Evolutionary conservation across 2,797 vertebrate species (phyloP).

Genomic region (Otolemur crassicaudatus): DNA sequence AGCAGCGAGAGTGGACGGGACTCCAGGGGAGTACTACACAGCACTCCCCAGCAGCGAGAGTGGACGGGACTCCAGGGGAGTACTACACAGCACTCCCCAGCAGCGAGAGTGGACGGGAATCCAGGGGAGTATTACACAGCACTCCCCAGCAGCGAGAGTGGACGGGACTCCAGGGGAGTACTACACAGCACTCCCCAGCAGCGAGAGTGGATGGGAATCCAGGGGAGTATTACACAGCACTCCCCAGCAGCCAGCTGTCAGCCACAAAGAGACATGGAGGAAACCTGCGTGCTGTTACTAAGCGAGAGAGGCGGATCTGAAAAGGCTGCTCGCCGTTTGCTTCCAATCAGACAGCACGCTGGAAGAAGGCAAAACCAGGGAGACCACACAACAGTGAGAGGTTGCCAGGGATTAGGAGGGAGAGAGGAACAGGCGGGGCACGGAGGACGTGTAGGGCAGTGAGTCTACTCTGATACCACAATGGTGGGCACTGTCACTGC

Average conservation of each 20-base stretch:
- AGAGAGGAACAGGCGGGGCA: background rate
- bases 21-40: too few relatives aligned
- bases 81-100: too few relatives aligned
- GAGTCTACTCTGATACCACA: fast-evolving
- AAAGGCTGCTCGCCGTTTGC: too few relatives aligned
- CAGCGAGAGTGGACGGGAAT: too few relatives aligned
- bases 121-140: too few relatives aligned
- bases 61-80: too few relatives aligned
- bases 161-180: too few relatives aligned
- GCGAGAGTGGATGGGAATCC: too few relatives aligned
- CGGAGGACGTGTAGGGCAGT: fast-evolving
- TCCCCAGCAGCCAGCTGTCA: background rate
- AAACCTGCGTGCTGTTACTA: background rate
- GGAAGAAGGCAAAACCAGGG: background rate
- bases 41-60: too few relatives aligned
- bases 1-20: too few relatives aligned
- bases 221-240: background rate
- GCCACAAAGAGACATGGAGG: background rate
- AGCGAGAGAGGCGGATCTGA: background rate
- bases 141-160: too few relatives aligned
- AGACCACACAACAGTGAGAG: background rate
- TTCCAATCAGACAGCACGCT: background rate
- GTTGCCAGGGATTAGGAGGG: background rate
- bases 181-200: too few relatives aligned
- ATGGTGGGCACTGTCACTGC: fast-evolving